These are phyloP conservation scores for Clivina fossor DNA, from an alignment of 2,888 invertebrate genomes.

Conservation along the genomic window DNA sequence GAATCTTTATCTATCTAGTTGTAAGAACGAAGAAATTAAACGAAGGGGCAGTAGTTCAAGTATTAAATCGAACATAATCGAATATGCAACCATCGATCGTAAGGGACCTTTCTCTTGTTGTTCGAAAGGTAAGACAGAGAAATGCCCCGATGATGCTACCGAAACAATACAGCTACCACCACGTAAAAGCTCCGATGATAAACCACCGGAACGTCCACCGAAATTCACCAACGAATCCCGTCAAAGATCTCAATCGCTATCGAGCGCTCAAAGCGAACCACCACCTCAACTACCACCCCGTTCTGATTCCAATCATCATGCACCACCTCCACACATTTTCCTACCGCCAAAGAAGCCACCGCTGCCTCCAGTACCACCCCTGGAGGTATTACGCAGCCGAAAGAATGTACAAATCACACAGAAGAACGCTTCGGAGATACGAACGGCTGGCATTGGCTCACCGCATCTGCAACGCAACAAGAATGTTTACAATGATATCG, in stretches of 20 bases:
- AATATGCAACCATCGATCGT: constrained; percentile 72
- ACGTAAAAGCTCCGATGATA: constrained; percentile 60
- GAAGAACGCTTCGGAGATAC: constrained; percentile 53
- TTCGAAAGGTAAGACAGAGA: constrained; percentile 60
- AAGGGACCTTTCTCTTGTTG: constrained; percentile 75
- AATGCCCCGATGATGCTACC: constrained; percentile 52
- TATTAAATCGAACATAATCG: constrained; percentile 60
- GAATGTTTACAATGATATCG: constrained; percentile 61
- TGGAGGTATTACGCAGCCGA: constrained; percentile 63
- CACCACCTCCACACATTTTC: constrained; percentile 57
- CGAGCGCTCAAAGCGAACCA: constrained; percentile 49
- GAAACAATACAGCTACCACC: constrained; percentile 66
- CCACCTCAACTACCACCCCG: constrained; percentile 60
- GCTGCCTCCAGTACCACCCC: constrained; percentile 68
- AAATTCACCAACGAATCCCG: constrained; percentile 59
- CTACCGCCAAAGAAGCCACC: constrained; percentile 73
- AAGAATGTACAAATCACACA: constrained; percentile 48
- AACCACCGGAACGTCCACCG: constrained; percentile 70
- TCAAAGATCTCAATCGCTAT: constrained; percentile 62
- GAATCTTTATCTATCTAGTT: constrained; percentile 39
- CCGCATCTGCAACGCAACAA: constrained; percentile 64
- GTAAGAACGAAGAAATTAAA: constrained; percentile 35
- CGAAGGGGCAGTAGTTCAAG: constrained; percentile 59
- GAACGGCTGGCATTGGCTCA: constrained; percentile 65
- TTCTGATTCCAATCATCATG: constrained; percentile 53